Base-by-base conservation (phyloP, 2,888 invertebrate species). In the Clivina fossor region DNA sequence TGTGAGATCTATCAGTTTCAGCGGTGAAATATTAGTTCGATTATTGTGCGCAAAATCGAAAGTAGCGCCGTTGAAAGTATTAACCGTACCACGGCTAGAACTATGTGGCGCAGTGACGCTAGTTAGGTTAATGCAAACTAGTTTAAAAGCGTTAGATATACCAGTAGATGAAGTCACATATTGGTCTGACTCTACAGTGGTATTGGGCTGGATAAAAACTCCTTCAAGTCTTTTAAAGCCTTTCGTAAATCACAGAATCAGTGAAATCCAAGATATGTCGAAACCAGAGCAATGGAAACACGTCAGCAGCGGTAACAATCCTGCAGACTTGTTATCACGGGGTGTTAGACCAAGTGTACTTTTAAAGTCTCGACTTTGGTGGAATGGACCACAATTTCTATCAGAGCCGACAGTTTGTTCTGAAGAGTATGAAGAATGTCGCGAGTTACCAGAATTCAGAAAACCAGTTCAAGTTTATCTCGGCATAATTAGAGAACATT, bases 381-480 rank as follows among this genome's bases (percentile, higher is more conserved):
- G n/a, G 32, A 32, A 32, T 32, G 32, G n/a, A n/a, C 32, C 32
- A 32, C 32, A 13, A 32, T 32, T 32, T 32, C 32, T 32, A n/a
- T n/a, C n/a, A 32, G 32, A 32, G 13, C 32, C 32, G 9, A 32
- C 32, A 11, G 13, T n/a, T 11, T 32, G 4, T 32, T n/a, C n/a
- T 32, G n/a, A 4, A 32, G 32, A 32, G n/a, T n/a, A n/a, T 38
- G 38, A 38, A 15, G 18, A 16, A 38, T 18, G 19, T 16, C 16
- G n/a, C n/a, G 9, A 38, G n/a, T 8, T n/a, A n/a, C n/a, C n/a
- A 4, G 32, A 32, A 32, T 11, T 32, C 32, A 32, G 32, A 32
- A 19, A 20, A n/a, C 8, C 19, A 2, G 18, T 16, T 38, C 18
- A 19, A 38, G 9, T 38, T 9, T 11, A 38, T n/a, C 19, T n/a